Evolutionary conservation across 2,113 vertebrate genomes (phyloP).

Genomic region (Uria lomvia): DNA sequence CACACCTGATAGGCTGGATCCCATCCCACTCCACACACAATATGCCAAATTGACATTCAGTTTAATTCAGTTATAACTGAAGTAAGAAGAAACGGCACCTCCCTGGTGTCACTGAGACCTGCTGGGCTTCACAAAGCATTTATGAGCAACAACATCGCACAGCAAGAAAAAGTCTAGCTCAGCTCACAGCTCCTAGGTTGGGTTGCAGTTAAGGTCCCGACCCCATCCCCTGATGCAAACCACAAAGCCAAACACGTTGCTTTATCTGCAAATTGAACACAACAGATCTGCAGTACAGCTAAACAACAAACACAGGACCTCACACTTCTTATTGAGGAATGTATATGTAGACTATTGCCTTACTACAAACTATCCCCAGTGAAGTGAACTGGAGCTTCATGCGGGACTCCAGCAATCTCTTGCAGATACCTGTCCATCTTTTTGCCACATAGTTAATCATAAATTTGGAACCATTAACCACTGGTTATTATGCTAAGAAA

Average conservation of each 20-base stretch:
- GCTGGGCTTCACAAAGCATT: neutral
- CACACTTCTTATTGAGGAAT: accelerated
- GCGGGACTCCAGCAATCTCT: neutral
- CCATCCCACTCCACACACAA: neutral
- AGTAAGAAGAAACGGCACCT: neutral
- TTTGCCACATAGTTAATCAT: neutral
- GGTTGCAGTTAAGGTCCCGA: neutral
- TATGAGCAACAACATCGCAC: neutral
- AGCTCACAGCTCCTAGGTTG: neutral
- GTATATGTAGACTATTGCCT: neutral
- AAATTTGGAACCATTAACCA: neutral
- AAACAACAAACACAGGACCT: neutral
- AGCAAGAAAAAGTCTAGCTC: neutral
- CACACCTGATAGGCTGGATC: neutral
- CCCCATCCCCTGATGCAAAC: neutral
- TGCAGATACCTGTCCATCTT: neutral
- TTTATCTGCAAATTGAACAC: neutral
- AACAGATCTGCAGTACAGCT: neutral
- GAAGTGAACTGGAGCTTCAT: neutral
- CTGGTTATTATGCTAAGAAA: neutral
- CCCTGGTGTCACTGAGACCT: neutral
- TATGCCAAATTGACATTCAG: neutral
- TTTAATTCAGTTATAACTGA: neutral
- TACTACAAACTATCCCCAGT: neutral
- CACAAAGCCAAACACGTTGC: neutral